phyloP scores from a whole-genome alignment of 2,113 vertebrate genomes.

The Panthera tigris region DNA sequence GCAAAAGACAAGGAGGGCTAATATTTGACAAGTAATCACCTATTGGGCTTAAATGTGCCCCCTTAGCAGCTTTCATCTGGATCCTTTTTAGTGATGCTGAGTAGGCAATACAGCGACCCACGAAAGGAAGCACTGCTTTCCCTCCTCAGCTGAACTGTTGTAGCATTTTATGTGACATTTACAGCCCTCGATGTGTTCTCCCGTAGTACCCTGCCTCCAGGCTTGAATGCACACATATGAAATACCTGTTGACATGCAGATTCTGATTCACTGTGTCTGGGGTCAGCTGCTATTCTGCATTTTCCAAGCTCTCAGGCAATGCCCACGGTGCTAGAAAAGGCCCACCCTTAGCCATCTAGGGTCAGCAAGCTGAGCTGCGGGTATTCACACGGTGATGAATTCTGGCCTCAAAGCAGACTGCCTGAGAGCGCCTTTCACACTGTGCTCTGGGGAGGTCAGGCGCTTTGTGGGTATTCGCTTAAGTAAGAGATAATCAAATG shows the following conservation, averaged over 20 bases:
- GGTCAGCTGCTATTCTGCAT: neutral
- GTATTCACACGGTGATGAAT: neutral
- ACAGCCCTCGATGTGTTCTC: neutral
- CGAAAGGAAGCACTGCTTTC: neutral
- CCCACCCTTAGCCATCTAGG: neutral
- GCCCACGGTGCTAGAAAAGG: neutral
- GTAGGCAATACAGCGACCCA: neutral
- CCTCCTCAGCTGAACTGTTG: neutral
- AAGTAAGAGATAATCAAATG: neutral
- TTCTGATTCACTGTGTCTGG: neutral
- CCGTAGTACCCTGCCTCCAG: neutral
- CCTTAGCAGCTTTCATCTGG: neutral
- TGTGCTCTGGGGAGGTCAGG: neutral
- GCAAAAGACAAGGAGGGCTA: neutral
- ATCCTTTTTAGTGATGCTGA: neutral
- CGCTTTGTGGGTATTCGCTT: too few relatives aligned
- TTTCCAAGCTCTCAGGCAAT: neutral
- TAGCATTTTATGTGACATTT: neutral
- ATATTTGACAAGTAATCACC: neutral
- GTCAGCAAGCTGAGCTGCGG: accelerated
- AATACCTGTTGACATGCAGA: neutral
- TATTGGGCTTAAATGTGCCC: neutral
- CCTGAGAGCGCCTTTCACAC: neutral
- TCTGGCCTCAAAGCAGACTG: neutral
- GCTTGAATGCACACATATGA: neutral